Evolutionary conservation across 2,113 vertebrate genomes (phyloP).

Genomic region (Leucopsar rothschildi): DNA sequence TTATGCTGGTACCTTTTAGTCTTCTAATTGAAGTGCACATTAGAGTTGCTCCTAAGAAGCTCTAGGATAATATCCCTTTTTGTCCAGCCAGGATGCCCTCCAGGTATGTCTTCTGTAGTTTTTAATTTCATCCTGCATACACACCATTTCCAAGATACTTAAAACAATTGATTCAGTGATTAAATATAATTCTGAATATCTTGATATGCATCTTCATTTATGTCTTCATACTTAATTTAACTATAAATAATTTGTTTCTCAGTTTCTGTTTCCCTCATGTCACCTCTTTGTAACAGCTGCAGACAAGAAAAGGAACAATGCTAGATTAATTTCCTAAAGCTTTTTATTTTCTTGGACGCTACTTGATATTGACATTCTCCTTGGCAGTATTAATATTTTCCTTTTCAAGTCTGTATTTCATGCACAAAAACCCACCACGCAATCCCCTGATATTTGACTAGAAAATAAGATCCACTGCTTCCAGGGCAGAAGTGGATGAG

Average conservation of each 20-base stretch:
- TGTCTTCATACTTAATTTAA: neutral
- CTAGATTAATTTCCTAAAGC: neutral
- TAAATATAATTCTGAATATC: neutral
- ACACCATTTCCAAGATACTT: neutral
- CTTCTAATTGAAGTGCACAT: neutral
- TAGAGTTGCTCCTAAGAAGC: neutral
- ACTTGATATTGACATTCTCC: neutral
- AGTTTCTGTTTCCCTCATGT: neutral
- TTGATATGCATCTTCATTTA: neutral
- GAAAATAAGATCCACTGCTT: neutral
- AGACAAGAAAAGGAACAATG: neutral
- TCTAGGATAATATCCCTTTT: neutral
- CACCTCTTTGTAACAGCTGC: neutral
- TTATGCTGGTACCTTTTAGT: neutral
- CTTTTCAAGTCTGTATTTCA: neutral
- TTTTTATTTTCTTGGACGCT: neutral
- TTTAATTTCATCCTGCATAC: neutral
- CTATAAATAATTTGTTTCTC: neutral
- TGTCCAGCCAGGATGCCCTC: neutral
- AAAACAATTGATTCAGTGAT: rapidly evolving
- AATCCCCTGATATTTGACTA: neutral
- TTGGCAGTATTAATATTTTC: neutral
- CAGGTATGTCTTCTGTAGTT: neutral
- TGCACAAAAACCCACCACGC: neutral
- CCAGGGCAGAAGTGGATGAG: neutral